These are phyloP conservation scores for Agrypnus murinus DNA, from an alignment of 2,888 invertebrate species.

Conservation along the genomic window DNA sequence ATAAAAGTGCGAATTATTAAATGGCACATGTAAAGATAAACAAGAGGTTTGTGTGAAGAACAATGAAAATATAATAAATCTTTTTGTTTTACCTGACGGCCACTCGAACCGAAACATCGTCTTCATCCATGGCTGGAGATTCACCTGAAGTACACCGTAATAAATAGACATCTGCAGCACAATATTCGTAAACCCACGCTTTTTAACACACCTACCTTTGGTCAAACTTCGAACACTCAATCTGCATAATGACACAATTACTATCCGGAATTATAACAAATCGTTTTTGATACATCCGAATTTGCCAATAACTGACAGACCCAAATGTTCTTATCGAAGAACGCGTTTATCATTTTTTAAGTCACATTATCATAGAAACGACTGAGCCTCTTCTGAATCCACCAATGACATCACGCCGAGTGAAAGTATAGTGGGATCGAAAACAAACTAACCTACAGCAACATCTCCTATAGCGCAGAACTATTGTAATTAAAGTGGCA, in stretches of 20 bases:
- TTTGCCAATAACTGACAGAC: slow-evolving; percentile 20
- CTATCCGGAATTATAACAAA: slow-evolving; percentile 11
- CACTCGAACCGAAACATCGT: slow-evolving; percentile 81
- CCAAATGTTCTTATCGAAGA: slow-evolving; percentile 17
- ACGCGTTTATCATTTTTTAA: slow-evolving; percentile 29
- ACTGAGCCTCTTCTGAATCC: slow-evolving; percentile 13
- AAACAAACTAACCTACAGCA: slow-evolving; percentile 44
- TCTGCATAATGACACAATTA: slow-evolving; percentile 41
- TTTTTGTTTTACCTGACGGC: slow-evolving; percentile 76
- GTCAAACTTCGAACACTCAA: slow-evolving; percentile 58
- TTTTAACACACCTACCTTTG: slow-evolving; percentile 63
- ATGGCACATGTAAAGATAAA: slow-evolving; percentile 10
- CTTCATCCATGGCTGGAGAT: slow-evolving; percentile 73
- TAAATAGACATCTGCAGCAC: slow-evolving; percentile 47
- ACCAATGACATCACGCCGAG: slow-evolving; percentile 28
- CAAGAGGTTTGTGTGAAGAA: slow-evolving; percentile 26
- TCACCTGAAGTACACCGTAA: slow-evolving; percentile 47
- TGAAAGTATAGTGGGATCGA: slow-evolving; percentile 34
- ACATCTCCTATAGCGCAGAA: slow-evolving; percentile 36
- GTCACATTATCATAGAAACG: slow-evolving; percentile 22
- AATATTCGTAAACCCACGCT: slow-evolving; percentile 40
- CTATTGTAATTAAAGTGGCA: slow-evolving; percentile 38
- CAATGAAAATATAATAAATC: slow-evolving; percentile 47
- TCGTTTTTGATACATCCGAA: slow-evolving; percentile 15
- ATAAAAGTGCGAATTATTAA: slow-evolving; percentile 14